Base-by-base conservation (phyloP, 2,113 vertebrate species). In the Orycteropus afer region DNA sequence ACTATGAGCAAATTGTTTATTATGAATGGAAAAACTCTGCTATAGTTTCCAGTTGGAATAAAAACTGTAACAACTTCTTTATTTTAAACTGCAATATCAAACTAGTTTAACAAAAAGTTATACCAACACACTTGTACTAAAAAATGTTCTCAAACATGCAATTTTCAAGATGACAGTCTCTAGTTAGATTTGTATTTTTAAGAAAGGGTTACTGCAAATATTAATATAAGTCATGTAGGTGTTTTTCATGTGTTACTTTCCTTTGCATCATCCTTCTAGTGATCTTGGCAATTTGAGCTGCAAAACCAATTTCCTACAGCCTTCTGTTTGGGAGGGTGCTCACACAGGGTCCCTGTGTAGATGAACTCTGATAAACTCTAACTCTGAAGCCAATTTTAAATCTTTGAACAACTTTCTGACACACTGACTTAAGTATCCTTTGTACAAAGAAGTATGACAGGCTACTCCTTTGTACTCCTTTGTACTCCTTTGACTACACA, bases 371-470 rank as follows among this genome's bases (percentile, higher is more conserved):
- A 34, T 51, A 18, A 49, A 78, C 8, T 51, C 5, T 1, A 76
- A 79, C 59, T 47, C n/a, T 79, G 69, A 96, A 86, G 18, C 22
- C 73, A 47, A 92, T 89, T 71, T 51, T 25, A 85, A 94, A 94
- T 73, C 53, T 74, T 22, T 49, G 73, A 81, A 81, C 47, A 65
- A 37, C 34, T 47, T 59, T 51, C 29, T 51, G 37, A 78, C 2
- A 57, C 8, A 49, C 25, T 25, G 55, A 92, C 27, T 69, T 51
- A 11, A 57, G 34, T 3, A 34, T 7, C 25, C 57, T 17, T 85
- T 90, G 87, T 63, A 81, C 22, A 27, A 51, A 87, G 34, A 73
- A 57, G 49, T 74, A 7, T 1, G 23, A 40, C 2, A 63, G 53
- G 67, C 12, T 69, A 40, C 55, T 12, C 4, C 80, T 27, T 40